Evolutionary conservation across 2,113 vertebrate species (phyloP).

Genomic region (Psilopogon haemacephalus): DNA sequence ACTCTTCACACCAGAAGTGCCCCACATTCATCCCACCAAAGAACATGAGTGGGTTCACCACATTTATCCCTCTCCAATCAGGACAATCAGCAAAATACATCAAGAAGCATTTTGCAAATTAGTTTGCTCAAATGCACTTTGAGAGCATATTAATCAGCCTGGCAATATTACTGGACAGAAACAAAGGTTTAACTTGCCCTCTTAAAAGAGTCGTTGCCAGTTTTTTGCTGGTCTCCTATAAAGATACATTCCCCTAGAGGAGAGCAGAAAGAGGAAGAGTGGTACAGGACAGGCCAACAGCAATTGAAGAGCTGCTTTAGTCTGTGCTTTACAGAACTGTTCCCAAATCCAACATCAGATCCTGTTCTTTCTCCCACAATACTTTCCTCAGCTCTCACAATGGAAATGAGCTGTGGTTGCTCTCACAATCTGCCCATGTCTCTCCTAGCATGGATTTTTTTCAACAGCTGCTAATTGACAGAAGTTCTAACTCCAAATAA

Average conservation of each 20-base stretch:
- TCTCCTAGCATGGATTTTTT: background rate
- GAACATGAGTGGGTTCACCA: background rate
- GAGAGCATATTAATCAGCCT: background rate
- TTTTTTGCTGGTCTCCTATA: background rate
- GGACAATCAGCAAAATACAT: background rate
- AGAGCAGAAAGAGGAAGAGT: background rate
- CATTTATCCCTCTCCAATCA: fast-evolving
- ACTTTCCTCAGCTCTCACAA: background rate
- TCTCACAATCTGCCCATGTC: background rate
- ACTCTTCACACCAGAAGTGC: background rate
- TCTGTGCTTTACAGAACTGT: background rate
- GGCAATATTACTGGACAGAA: background rate
- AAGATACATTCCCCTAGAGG: background rate
- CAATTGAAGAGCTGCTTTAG: background rate
- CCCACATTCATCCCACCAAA: background rate
- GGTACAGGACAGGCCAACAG: background rate
- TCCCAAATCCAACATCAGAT: background rate
- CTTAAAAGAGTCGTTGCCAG: too few species aligned
- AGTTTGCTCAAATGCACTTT: background rate
- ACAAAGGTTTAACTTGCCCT: background rate
- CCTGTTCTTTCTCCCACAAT: background rate
- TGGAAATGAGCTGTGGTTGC: fast-evolving
- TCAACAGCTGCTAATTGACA: background rate
- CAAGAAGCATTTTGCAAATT: background rate
- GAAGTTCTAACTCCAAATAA: background rate